Conservation (phyloP, 2,113 vertebrate genomes). For the Embiotoca jacksoni region DNA sequence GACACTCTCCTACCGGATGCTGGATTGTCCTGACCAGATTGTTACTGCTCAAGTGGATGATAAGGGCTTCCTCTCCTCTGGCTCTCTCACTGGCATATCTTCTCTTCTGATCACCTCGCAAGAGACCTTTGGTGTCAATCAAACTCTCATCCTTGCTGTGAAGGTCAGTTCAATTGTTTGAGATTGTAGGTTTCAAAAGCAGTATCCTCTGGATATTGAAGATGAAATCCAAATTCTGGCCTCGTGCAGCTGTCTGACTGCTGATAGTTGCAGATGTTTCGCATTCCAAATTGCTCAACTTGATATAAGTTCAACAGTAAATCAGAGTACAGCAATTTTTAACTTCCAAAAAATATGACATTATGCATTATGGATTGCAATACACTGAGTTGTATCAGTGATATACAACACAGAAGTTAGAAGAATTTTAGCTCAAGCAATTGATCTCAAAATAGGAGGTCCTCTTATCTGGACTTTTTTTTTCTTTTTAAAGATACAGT, state of each 20-base stretch:
- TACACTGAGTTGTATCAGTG: too few relatives aligned
- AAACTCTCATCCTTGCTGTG: conserved; percentile 83
- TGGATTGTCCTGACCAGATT: conserved; percentile 85
- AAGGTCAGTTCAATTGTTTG: conserved; percentile 74
- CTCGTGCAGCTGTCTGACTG: not conserved
- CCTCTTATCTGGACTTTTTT: too few relatives aligned
- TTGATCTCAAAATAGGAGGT: too few relatives aligned
- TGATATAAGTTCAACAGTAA: too few relatives aligned
- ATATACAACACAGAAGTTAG: too few relatives aligned
- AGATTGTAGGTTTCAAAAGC: conserved; percentile 1
- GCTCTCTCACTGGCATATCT: conserved; percentile 87
- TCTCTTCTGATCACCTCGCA: conserved; percentile 90
- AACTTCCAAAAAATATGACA: too few relatives aligned
- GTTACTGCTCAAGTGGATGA: conserved; percentile 89
- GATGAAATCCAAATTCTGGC: conserved; percentile 5
- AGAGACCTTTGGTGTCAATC: conserved; percentile 87
- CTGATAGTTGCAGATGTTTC: not conserved
- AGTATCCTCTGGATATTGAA: not conserved
- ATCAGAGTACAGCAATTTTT: too few relatives aligned
- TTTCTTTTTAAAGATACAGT: too few relatives aligned
- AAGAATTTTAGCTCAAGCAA: too few relatives aligned
- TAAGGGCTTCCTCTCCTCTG: conserved; percentile 88
- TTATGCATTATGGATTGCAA: too few relatives aligned
- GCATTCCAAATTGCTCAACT: too few relatives aligned
- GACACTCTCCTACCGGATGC: conserved; percentile 87